Evolutionary conservation across 1,140 invertebrate genomes (phyloP).

Genomic region (Tetraneura akinire): DNA sequence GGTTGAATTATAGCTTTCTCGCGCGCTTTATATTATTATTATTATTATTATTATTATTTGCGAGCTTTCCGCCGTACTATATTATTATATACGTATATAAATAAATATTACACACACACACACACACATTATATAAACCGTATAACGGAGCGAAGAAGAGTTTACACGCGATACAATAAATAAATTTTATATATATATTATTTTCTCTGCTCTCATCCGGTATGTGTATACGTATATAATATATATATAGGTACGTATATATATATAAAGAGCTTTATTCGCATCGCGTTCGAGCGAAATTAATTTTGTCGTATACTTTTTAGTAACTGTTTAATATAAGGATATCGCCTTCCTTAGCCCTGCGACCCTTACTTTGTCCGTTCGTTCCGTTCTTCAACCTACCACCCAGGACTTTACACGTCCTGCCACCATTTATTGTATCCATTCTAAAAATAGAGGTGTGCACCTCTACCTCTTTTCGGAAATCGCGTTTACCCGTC

Average conservation of each 20-base stretch:
- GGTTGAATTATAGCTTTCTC: constrained; percentile 52
- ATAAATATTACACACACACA: not conserved
- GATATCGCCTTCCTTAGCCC: not conserved
- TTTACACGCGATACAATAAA: constrained; percentile 39
- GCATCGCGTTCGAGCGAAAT: constrained; percentile 35
- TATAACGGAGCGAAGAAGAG: not conserved
- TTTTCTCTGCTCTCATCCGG: constrained; percentile 16
- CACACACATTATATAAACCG: no score
- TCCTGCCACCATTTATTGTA: no score
- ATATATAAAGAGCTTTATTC: constrained; percentile 49
- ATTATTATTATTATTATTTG: constrained; percentile 49
- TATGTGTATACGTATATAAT: no score
- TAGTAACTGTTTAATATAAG: constrained; percentile 44
- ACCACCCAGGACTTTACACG: no score
- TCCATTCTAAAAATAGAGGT: no score
- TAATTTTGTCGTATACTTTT: constrained; percentile 51
- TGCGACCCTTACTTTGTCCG: not conserved
- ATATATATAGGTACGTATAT: no score
- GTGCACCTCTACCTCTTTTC: no score
- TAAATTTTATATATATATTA: constrained; percentile 32
- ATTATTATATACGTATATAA: not conserved
- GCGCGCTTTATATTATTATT: constrained; percentile 49
- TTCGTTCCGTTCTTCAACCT: no score
- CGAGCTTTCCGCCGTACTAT: constrained; percentile 40
- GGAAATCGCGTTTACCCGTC: no score